Conservation (phyloP, 2,113 vertebrate species). For the Platysternon megacephalum region DNA sequence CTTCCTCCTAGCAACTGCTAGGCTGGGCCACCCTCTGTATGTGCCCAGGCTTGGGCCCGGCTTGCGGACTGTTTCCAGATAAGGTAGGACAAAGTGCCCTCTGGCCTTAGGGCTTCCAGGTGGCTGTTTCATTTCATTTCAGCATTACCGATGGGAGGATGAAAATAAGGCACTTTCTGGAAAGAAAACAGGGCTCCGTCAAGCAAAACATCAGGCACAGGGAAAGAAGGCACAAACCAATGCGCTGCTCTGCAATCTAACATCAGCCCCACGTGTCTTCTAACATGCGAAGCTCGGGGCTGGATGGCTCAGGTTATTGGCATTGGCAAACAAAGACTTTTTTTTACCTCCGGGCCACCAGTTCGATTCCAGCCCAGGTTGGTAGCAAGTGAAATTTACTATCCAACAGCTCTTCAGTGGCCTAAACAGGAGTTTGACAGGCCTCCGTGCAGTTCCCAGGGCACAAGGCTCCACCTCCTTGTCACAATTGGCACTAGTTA, state of each 20-base stretch:
- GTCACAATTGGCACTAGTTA: not conserved
- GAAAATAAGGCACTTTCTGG: constrained; percentile 26
- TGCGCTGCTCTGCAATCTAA: not conserved
- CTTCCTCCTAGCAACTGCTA: accelerated
- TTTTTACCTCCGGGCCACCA: not conserved
- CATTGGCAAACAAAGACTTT: not conserved
- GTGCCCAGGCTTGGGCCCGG: not conserved
- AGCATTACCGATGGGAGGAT: constrained; percentile 24
- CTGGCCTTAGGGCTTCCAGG: constrained; percentile 2
- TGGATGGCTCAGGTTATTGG: not conserved
- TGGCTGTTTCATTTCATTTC: constrained; percentile 13
- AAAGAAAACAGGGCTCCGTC: not conserved
- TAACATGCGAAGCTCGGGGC: not conserved
- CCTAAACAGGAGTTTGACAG: not conserved
- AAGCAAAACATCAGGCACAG: not conserved
- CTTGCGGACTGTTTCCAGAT: constrained; percentile 11
- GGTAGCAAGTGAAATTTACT: not conserved
- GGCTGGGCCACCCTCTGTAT: not conserved
- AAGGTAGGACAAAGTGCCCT: constrained; percentile 9
- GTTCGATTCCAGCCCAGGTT: constrained; percentile 3
- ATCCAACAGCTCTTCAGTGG: constrained; percentile 7
- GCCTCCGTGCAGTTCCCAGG: not conserved
- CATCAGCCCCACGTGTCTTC: not conserved
- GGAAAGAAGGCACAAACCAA: not conserved
- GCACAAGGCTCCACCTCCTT: not conserved